Base-by-base conservation (phyloP, 2,888 invertebrate species). In the Carterocephalus palaemon region DNA sequence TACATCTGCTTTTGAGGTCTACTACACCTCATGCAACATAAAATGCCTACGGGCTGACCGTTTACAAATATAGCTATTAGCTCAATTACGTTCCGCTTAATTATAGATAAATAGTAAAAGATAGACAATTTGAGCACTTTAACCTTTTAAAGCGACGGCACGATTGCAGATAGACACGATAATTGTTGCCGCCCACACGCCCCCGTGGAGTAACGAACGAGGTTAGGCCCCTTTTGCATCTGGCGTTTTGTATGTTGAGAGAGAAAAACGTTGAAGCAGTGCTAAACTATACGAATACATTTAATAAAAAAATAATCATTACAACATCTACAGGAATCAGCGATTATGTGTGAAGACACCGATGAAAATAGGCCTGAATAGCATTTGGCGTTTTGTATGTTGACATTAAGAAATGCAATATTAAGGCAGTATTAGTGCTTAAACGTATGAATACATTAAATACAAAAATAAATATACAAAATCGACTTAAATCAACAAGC, bases 111-210 rank as follows among this genome's bases (percentile, higher is more conserved):
- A 43, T 43, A 43, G 29, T 29, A 22, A 43, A 43, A 36, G 43
- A 43, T 43, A 43, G 36, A 43, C 43, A 43, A 36, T 43, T 43
- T 23, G 29, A 36, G 23, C 36, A 20, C 34, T 43, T 36, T 43
- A 43, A 43, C 43, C 43, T 43, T 47, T 54, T 47, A 45, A 49
- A 51, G 43, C 38, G 40, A 28, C 49, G 62, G 64, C 43, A 43
- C 29, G 29, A 43, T 36, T 43, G 33, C 59, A 60, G 59, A 62
- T 63, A 56, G 69, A 69, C 70, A 61, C 54, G 60, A 67, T 79
- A 54, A 56, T 54, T 50, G 51, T 46, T 34, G 42, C 32, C 34
- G 34, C 42, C 42, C 28, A 42, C 48, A 45, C 46, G 37, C 47
- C 37, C 32, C 15, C 13, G 12, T 36, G 43, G 28, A 33, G 41